phyloP scores from a whole-genome alignment of 2,888 invertebrate genomes.

The Polylopha cassiicola region DNA sequence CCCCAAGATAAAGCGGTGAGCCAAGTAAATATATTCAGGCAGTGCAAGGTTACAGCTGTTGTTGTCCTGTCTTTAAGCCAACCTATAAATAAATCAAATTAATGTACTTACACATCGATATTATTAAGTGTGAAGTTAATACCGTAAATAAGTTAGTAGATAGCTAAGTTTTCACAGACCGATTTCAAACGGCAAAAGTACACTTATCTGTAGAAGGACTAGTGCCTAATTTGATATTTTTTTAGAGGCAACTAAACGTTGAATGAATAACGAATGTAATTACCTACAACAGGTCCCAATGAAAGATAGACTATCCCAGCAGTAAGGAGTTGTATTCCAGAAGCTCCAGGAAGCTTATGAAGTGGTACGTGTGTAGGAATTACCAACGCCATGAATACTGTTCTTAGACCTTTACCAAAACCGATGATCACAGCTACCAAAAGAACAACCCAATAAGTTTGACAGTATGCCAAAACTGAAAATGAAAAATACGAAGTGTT shows the following conservation, averaged over 20 bases:
- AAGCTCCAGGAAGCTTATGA: slow-evolving; percentile 82
- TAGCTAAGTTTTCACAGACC: no score
- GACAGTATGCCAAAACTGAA: slow-evolving; percentile 79
- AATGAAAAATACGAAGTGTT: slow-evolving; percentile 27
- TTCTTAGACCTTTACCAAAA: slow-evolving; percentile 82
- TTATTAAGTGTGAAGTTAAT: no score
- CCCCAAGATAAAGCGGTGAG: slow-evolving; percentile 80
- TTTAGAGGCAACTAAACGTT: no score
- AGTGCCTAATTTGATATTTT: no score
- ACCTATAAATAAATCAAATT: slow-evolving; percentile 56
- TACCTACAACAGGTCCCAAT: slow-evolving; percentile 82
- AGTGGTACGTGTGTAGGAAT: slow-evolving; percentile 84
- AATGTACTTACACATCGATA: neutral
- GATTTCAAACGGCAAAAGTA: no score
- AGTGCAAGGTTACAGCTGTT: slow-evolving; percentile 79
- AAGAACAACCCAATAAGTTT: slow-evolving; percentile 74
- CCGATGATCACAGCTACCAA: slow-evolving; percentile 81
- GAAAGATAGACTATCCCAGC: slow-evolving; percentile 80
- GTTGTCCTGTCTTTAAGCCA: slow-evolving; percentile 80
- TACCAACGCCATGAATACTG: slow-evolving; percentile 85
- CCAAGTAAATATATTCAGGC: slow-evolving; percentile 81
- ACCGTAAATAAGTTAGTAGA: no score
- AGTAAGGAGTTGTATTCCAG: slow-evolving; percentile 81
- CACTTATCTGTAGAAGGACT: no score
- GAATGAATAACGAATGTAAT: no score